These are phyloP conservation scores for Bovichtus variegatus DNA, from an alignment of 2,797 vertebrate species.

Conservation along the genomic window DNA sequence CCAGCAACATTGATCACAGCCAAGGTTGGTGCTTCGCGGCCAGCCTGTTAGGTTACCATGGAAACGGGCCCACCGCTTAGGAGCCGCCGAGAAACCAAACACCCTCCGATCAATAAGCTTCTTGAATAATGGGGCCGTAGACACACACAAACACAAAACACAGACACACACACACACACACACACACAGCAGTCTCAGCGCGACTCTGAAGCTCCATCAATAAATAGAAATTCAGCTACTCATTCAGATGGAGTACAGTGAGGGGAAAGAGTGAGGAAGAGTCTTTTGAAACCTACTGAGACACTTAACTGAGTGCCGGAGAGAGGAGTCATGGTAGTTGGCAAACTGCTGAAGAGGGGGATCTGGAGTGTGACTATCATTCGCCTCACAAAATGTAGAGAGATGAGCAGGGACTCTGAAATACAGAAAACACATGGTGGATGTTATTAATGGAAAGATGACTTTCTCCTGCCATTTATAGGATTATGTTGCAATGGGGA, in stretches of 20 bases:
- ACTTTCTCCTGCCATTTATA: background rate
- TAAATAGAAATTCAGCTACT: conserved; percentile 53
- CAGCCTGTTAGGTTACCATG: conserved; percentile 79
- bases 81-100: conserved; percentile 77
- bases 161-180: conserved; percentile 15
- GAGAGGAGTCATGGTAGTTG: conserved; percentile 48
- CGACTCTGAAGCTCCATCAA: conserved; percentile 52
- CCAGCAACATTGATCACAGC: conserved; percentile 73
- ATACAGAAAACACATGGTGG: conserved; percentile 9
- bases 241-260: conserved; percentile 47
- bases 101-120: conserved; percentile 82
- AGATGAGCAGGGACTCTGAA: conserved; percentile 19
- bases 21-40: conserved; percentile 73
- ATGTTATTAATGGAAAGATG: background rate
- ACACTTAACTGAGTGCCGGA: conserved; percentile 53
- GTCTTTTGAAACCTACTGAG: conserved; percentile 66
- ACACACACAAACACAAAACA: conserved; percentile 29
- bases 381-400: conserved; percentile 34
- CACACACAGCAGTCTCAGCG: conserved; percentile 22
- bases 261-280: conserved; percentile 42
- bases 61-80: conserved; percentile 75
- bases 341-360: conserved; percentile 54
- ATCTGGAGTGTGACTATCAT: conserved; percentile 55
- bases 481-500: background rate
- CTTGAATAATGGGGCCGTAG: conserved; percentile 71